A percentile compares a stretch with the other conserved stretches of the same genome.
These are phyloP conservation scores for Drosophila histrio DNA, from an alignment of 2,888 invertebrate genomes.

Conservation along the genomic window DNA sequence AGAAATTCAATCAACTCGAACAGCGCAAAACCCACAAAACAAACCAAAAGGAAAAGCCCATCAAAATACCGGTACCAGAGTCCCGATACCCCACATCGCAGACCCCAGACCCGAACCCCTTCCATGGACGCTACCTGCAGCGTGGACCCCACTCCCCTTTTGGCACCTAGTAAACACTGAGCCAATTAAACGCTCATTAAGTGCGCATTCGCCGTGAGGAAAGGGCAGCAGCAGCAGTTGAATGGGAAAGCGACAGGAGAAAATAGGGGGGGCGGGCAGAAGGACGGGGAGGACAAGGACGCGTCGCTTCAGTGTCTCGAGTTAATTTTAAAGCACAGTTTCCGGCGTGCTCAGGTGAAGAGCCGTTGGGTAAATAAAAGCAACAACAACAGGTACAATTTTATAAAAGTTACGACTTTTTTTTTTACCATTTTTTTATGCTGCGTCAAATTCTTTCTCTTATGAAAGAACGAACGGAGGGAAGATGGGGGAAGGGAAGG, in stretches of 20 bases:
- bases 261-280: not conserved
- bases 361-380: constrained; percentile 27
- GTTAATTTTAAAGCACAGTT: constrained; percentile 66
- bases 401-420: constrained; percentile 23
- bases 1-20: constrained; percentile 68
- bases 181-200: constrained; percentile 77
- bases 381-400: constrained; percentile 15
- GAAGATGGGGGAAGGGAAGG: not conserved
- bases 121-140: not conserved
- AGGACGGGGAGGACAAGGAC: constrained; percentile 8
- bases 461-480: not conserved
- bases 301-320: constrained; percentile 56
- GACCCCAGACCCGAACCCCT: not conserved
- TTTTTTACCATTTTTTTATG: not conserved
- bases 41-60: not conserved
- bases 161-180: constrained; percentile 70
- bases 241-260: constrained; percentile 10
- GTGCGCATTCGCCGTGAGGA: constrained; percentile 60
- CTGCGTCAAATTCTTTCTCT: constrained; percentile 28
- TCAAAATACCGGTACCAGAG: not conserved
- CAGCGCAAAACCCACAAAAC: constrained; percentile 1
- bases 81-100: not conserved
- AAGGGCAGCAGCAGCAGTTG: constrained; percentile 24
- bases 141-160: not conserved
- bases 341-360: constrained; percentile 40